Evolutionary conservation across 1,140 invertebrate species (phyloP).

Genomic region (Drosophila obscura): DNA sequence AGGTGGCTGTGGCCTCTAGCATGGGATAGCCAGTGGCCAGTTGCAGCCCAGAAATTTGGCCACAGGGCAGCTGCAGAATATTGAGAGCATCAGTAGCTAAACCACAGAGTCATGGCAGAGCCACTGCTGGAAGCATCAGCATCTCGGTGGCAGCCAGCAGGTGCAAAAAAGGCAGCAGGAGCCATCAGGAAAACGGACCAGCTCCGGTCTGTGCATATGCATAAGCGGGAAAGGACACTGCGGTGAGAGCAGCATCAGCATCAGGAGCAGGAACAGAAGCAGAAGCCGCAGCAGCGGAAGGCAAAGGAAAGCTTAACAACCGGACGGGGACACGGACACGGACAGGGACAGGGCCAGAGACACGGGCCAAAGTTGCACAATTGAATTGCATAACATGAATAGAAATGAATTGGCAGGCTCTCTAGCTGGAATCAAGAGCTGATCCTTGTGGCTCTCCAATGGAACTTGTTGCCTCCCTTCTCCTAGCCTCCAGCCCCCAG

Average conservation of each 20-base stretch:
- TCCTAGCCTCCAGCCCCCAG: too few species aligned
- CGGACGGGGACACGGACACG: slow-evolving; percentile 3
- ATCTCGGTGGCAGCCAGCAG: too few species aligned
- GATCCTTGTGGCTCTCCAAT: slow-evolving; percentile 25
- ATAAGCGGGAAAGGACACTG: slow-evolving; percentile 26
- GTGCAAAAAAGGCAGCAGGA: slow-evolving; percentile 2
- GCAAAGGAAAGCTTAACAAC: slow-evolving; percentile 44
- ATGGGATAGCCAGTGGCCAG: neutral
- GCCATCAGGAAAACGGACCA: slow-evolving; percentile 3
- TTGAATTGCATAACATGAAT: slow-evolving; percentile 82
- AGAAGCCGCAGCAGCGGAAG: slow-evolving; percentile 3
- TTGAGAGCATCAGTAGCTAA: slow-evolving; percentile 28
- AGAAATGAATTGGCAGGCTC: slow-evolving; percentile 73
- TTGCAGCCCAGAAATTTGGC: neutral
- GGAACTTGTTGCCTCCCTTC: slow-evolving; percentile 13
- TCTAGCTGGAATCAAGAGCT: slow-evolving; percentile 15
- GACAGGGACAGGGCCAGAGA: neutral
- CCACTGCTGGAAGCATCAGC: too few species aligned
- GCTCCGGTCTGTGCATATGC: slow-evolving; percentile 53
- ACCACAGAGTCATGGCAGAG: slow-evolving; percentile 12
- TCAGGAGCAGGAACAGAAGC: too few species aligned
- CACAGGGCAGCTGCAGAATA: slow-evolving; percentile 3
- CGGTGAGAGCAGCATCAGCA: too few species aligned
- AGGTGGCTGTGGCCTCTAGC: too few species aligned
- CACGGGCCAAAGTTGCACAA: slow-evolving; percentile 45